Evolutionary conservation across 2,888 invertebrate genomes (phyloP).

Genomic region (Dione juno): DNA sequence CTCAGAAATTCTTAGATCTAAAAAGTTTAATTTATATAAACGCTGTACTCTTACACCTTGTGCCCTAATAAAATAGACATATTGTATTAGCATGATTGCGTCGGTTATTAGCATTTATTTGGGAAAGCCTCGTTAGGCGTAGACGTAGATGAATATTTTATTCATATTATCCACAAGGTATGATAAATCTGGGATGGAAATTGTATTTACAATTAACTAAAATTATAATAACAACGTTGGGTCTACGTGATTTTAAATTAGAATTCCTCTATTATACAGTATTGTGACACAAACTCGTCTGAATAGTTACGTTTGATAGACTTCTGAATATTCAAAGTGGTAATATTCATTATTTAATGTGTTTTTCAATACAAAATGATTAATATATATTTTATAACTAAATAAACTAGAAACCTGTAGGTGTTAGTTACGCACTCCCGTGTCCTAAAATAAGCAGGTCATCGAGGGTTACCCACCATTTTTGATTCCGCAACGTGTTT

Average conservation of each 20-base stretch:
- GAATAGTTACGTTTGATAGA: background rate
- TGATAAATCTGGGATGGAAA: conserved; percentile 34
- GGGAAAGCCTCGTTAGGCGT: conserved; percentile 66
- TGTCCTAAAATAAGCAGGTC: too few relatives aligned
- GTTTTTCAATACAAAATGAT: background rate
- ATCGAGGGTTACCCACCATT: too few relatives aligned
- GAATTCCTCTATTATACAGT: conserved; percentile 6
- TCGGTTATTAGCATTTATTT: conserved; percentile 76
- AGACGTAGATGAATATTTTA: conserved; percentile 66
- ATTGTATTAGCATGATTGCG: conserved; percentile 76
- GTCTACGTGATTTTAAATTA: conserved; percentile 21
- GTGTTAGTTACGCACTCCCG: too few relatives aligned
- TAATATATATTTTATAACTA: background rate
- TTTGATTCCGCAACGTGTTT: too few relatives aligned
- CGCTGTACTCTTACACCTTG: conserved; percentile 48
- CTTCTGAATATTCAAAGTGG: background rate
- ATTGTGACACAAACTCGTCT: background rate
- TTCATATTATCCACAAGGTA: conserved; percentile 47
- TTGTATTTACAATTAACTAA: conserved; percentile 32
- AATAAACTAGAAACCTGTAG: background rate
- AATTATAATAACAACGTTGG: conserved; percentile 29
- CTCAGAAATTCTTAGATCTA: too few relatives aligned
- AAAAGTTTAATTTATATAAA: background rate
- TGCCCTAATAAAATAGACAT: conserved; percentile 56
- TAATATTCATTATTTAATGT: background rate